A percentile compares a stretch with the other conserved stretches of the same genome.
Conservation (phyloP, 2,797 vertebrate species). For the Anableps anableps region DNA sequence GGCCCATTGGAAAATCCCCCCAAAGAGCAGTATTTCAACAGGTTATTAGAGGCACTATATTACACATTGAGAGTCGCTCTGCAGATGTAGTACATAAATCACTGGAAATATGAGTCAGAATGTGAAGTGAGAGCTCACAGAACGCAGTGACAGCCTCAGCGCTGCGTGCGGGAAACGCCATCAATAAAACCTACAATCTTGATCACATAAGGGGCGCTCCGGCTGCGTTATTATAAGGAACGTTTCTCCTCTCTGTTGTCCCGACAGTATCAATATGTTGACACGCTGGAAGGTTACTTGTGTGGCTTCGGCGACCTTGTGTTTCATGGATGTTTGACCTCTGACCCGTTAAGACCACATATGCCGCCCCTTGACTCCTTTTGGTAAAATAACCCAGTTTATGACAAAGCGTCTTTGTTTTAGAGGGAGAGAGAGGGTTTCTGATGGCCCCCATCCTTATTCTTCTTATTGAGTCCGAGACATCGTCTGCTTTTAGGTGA, state of each 20-base stretch:
- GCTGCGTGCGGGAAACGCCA: background rate
- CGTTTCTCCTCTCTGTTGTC: slow-evolving; percentile 69
- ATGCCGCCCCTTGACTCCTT: slow-evolving; percentile 80
- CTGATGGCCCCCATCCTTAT: slow-evolving; percentile 30
- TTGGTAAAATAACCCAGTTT: slow-evolving; percentile 83
- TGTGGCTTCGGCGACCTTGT: slow-evolving; percentile 84
- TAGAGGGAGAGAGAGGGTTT: slow-evolving; percentile 40
- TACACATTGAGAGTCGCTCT: background rate
- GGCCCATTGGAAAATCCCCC: slow-evolving; percentile 54
- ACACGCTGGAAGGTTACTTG: slow-evolving; percentile 85
- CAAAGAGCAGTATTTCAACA: slow-evolving; percentile 81
- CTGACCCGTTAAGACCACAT: slow-evolving; percentile 90
- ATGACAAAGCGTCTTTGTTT: slow-evolving; percentile 87
- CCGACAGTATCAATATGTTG: slow-evolving; percentile 91
- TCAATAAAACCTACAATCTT: slow-evolving; percentile 29
- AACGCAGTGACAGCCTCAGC: background rate
- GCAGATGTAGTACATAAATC: slow-evolving; percentile 30
- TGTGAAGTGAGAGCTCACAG: slow-evolving; percentile 9
- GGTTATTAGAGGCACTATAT: slow-evolving; percentile 70
- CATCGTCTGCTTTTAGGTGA: slow-evolving; percentile 37
- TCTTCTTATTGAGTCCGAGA: slow-evolving; percentile 21
- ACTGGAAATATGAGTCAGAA: slow-evolving; percentile 9
- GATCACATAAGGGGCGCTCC: slow-evolving; percentile 29
- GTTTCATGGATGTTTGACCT: slow-evolving; percentile 90
- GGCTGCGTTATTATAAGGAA: slow-evolving; percentile 20